Base-by-base conservation (phyloP, 23 tunicate genomes). In the Trididemnum miniatum region DNA sequence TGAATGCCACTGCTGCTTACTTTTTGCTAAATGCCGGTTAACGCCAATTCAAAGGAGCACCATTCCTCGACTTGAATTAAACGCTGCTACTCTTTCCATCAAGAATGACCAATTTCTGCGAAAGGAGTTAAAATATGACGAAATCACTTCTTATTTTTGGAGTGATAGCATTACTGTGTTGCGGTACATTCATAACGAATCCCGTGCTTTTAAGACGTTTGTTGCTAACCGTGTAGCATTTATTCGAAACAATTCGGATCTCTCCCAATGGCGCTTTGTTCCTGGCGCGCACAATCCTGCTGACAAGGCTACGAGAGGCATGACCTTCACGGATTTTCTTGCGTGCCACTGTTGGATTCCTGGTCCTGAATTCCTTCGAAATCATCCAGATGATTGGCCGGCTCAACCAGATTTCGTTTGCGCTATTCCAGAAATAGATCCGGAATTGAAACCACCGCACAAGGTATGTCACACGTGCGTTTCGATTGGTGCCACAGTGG, bases 141-240 rank as follows among this genome's bases (percentile, higher is more conserved):
- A 28, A 0, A n/a, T n/a, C n/a, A 31, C 4, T 40, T 50, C 76
- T 35, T 34, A 35, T 34, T 84, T 85, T 26, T 78, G 89, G 83
- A 78, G 76, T 27, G 89, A 85, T 22, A 65, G 84, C 2, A 78
- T 76, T 65, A 78, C 83, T 65, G 84, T 85, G 34, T 54, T 85
- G 35, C 83, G 84, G 5, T 84, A 76, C 50, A 20, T 85, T 20
- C 22, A n/a, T n/a, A 85, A 78, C 40, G 78, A 69, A 26, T 31
- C 31, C 0, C 78, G 44, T 44, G 20, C 57, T 26, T 78, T 85
- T 57, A 78, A 78, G 18, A 78, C 77, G 2, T 85, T 78, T 44
- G 89, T 85, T 65, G 84, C 89, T n/a, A 85, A 85, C 77, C 65
- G 84, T 29, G 66, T 85, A 35, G 50, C 0, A 38, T 30, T 5